phyloP scores from a whole-genome alignment of 1,140 invertebrate species.

The Cataglyphis hispanica region DNA sequence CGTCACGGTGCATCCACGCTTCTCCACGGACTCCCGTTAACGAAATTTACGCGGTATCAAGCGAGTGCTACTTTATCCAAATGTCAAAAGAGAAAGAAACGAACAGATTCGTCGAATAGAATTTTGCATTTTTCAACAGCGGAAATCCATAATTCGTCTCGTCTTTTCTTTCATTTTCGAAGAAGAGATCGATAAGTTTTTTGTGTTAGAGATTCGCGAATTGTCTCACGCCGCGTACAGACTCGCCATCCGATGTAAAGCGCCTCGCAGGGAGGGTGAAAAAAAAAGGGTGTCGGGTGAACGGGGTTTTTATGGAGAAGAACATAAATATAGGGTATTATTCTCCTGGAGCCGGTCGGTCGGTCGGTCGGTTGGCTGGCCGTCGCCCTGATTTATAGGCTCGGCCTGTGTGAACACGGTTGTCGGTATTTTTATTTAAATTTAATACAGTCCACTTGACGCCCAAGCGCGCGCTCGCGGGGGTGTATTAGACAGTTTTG shows the following conservation, averaged over 20 bases:
- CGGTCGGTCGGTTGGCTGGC: conserved; percentile 77
- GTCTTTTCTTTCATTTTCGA: conserved; percentile 14
- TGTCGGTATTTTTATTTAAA: conserved; percentile 87
- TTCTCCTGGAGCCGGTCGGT: conserved; percentile 80
- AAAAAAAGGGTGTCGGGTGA: conserved; percentile 76
- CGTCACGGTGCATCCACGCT: conserved; percentile 55
- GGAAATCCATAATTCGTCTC: conserved; percentile 41
- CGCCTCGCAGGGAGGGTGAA: conserved; percentile 57
- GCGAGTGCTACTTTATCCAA: conserved; percentile 27
- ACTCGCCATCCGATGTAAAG: conserved; percentile 56
- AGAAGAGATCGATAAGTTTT: conserved; percentile 48
- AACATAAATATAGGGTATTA: conserved; percentile 86
- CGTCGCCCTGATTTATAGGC: conserved; percentile 85
- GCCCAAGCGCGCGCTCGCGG: conserved; percentile 54
- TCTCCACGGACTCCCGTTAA: conserved; percentile 56
- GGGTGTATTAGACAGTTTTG: conserved; percentile 83
- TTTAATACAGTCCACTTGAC: conserved; percentile 85
- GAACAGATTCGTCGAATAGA: not conserved
- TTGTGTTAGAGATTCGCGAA: conserved; percentile 7
- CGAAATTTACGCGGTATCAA: conserved; percentile 43
- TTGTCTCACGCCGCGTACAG: conserved; percentile 37
- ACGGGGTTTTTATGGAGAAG: conserved; percentile 79
- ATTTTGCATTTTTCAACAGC: conserved; percentile 19
- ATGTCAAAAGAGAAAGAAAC: not conserved
- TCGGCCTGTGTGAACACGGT: conserved; percentile 84